These are phyloP conservation scores for Noctilio leporinus DNA, from an alignment of 2,113 vertebrate species.

Conservation along the genomic window DNA sequence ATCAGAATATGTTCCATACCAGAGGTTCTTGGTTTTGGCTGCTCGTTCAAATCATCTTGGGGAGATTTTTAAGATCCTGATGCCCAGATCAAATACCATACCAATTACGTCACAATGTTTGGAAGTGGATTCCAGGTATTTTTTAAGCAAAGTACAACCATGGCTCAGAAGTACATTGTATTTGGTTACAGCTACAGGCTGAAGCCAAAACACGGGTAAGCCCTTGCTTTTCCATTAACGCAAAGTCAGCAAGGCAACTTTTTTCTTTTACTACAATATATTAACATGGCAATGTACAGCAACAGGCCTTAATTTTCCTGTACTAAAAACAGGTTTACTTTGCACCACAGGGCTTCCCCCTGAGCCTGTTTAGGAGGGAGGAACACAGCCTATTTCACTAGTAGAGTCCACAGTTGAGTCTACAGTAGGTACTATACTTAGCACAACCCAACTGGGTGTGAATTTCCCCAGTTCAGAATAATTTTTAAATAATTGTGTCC, in stretches of 20 bases:
- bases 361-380: background rate
- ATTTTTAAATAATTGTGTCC: slow-evolving; percentile 33
- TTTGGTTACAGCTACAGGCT: background rate
- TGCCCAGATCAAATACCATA: background rate
- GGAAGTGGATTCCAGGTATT: background rate
- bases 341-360: background rate
- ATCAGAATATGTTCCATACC: background rate
- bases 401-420: background rate
- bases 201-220: background rate
- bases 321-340: background rate
- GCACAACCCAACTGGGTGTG: background rate
- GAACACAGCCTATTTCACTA: background rate
- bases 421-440: background rate
- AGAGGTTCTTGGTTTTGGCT: background rate
- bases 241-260: slow-evolving; percentile 44
- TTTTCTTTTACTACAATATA: background rate
- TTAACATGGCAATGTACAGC: background rate
- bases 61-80: background rate
- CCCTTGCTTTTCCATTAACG: background rate
- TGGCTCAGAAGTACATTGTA: background rate
- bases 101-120: background rate
- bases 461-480: slow-evolving; percentile 7
- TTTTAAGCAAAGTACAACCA: background rate
- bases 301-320: background rate
- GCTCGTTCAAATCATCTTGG: background rate